Evolutionary conservation across 2,797 vertebrate species (phyloP), one percentile per base, ranked within the genome.

Genomic region (Channallabes apus): DNA sequence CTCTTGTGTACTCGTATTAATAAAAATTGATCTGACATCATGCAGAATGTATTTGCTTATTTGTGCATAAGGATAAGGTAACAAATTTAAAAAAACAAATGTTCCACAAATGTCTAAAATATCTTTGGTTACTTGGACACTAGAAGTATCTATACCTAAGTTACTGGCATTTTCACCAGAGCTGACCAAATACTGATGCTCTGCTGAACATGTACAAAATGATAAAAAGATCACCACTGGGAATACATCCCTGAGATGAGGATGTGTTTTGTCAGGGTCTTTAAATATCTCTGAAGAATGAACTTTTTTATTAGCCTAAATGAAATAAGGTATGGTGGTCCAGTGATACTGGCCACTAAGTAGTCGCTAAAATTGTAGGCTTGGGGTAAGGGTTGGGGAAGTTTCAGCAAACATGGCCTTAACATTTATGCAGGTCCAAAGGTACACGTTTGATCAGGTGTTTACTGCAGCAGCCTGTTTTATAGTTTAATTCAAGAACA

Each of bases 1-100:
- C 41, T 24, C 64, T 29, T 67, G 64, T 56, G 46, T 80, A 22
- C 11, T 81, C 56, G 79, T 81, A 68, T 81, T 24, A 81, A 81
- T 81, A 81, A 81, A 81, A 68, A 9, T 20, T 9, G n/a, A 65
- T 65, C n/a, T 67, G 41, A 81, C 18, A 24, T 68, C 11, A 81
- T 81, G 62, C 56, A 46, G 18, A 54, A 54, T 67, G 41, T 81
- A 81, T 81, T 81, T 32, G 6, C 35, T 51, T 77, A 3, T 24
- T 80, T 15, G 61, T 80, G 8, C 75, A 59, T 14, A 18, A 62
- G 56, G 11, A 22, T 61, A 22, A 22, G 20, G 32, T 80, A 27
- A 27, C 14, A 61, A 62, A 27, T 18, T 62, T n/a, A 0, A 75
- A 29, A 56, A 32, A 22, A 29, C 20, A 15, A n/a, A 38, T 78